Conservation (phyloP, 2,113 vertebrate species). For the Pedionomus torquatus region DNA sequence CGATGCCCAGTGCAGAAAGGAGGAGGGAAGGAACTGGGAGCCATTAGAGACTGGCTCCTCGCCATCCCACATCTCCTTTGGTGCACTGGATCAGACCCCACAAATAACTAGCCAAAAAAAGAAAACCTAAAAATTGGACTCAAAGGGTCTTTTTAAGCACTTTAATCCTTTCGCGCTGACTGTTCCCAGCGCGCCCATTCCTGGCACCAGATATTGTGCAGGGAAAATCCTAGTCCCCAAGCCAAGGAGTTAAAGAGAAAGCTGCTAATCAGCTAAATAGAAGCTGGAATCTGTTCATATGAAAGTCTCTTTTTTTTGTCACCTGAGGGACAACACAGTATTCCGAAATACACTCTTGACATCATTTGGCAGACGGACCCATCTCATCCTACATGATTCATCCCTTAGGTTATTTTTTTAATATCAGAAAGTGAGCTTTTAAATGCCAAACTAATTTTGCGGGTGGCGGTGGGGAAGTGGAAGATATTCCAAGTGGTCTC, state of each 20-base stretch:
- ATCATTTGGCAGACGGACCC: conserved; percentile 72
- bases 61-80: conserved; percentile 78
- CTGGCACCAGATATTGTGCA: conserved; percentile 62
- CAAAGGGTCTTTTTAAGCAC: conserved; percentile 75
- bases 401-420: conserved; percentile 80
- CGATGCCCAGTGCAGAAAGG: conserved; percentile 32
- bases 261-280: conserved; percentile 81
- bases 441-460: conserved; percentile 81
- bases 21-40: conserved; percentile 58
- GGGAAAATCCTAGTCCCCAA: conserved; percentile 67
- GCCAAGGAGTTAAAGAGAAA: conserved; percentile 73
- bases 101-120: conserved; percentile 68
- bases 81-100: conserved; percentile 74
- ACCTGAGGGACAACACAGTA: conserved; percentile 73
- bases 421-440: conserved; percentile 80
- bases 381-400: conserved; percentile 67
- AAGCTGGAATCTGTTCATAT: conserved; percentile 76
- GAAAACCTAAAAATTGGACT: conserved; percentile 74
- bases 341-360: conserved; percentile 73
- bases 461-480: conserved; percentile 63
- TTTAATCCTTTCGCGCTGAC: conserved; percentile 77
- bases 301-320: conserved; percentile 56
- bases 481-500: conserved; percentile 78
- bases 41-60: conserved; percentile 80
- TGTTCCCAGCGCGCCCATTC: conserved; percentile 55